phyloP scores from a whole-genome alignment of 2,113 vertebrate species.

The Otolemur garnettii region DNA sequence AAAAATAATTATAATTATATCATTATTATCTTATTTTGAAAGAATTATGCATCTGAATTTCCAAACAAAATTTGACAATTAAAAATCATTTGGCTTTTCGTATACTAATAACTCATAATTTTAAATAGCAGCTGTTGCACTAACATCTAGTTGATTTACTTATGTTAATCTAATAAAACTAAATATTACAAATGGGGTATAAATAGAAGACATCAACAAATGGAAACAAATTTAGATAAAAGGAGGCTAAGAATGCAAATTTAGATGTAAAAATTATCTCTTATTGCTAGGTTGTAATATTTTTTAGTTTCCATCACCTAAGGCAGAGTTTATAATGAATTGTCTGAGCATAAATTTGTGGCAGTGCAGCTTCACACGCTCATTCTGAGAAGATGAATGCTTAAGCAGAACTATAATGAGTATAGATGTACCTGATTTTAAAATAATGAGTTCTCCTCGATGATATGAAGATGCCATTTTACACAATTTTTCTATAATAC shows the following conservation, averaged over 20 bases:
- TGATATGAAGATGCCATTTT: conserved; percentile 21
- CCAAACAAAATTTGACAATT: conserved; percentile 64
- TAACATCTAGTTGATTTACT: conserved; percentile 57
- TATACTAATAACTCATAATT: background rate
- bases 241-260: conserved; percentile 60
- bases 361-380: background rate
- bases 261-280: background rate
- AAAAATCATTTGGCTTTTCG: conserved; percentile 35
- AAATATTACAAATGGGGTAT: conserved; percentile 58
- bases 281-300: background rate
- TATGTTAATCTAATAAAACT: conserved; percentile 61
- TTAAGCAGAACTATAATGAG: background rate
- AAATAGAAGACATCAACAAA: conserved; percentile 76
- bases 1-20: conserved; percentile 53
- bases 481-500: conserved; percentile 36
- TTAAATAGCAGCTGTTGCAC: conserved; percentile 42
- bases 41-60: conserved; percentile 67
- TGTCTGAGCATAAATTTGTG: conserved; percentile 9
- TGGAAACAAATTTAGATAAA: conserved; percentile 67
- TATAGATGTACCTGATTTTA: conserved; percentile 31
- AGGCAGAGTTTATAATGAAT: background rate
- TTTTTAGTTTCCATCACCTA: background rate
- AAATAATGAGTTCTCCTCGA: conserved; percentile 52
- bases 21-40: conserved; percentile 69
- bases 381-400: background rate